Evolutionary conservation across 2,113 vertebrate genomes (phyloP).

Genomic region (Microcebus lehilahytsara): DNA sequence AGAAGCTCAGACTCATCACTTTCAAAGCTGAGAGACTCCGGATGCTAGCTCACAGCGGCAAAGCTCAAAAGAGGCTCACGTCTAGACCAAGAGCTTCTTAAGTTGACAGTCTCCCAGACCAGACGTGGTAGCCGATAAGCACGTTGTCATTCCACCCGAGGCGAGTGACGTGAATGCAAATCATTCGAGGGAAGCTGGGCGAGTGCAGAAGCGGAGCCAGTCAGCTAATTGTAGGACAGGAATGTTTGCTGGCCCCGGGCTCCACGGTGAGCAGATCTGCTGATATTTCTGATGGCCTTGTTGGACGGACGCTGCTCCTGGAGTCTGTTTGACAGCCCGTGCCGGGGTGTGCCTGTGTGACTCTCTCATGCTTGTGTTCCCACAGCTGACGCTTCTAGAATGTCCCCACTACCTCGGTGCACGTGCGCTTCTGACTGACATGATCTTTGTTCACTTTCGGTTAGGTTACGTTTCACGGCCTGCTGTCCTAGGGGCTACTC

Average conservation of each 20-base stretch:
- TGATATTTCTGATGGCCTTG: neutral
- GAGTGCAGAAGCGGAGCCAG: fast-evolving
- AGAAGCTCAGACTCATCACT: neutral
- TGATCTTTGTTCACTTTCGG: neutral
- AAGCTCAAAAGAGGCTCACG: neutral
- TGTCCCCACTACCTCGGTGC: fast-evolving
- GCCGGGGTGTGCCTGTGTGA: neutral
- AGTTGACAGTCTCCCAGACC: neutral
- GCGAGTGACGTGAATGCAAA: neutral
- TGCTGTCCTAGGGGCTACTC: neutral
- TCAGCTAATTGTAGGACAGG: neutral
- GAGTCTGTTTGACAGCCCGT: neutral
- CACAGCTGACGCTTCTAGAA: too few species aligned
- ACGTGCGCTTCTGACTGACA: fast-evolving
- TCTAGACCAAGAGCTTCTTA: neutral
- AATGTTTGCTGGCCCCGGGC: neutral
- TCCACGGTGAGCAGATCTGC: fast-evolving
- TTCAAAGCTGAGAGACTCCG: neutral
- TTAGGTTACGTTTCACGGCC: neutral
- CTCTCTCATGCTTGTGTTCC: neutral
- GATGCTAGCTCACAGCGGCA: neutral
- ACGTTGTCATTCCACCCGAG: neutral
- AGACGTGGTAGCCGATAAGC: neutral
- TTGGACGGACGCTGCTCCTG: neutral
- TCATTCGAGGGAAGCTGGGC: neutral